Percentiles rank a stretch among this genome's conserved stretches.
Conservation (phyloP, 2,113 vertebrate genomes). For the Trochalopteron elliotii region DNA sequence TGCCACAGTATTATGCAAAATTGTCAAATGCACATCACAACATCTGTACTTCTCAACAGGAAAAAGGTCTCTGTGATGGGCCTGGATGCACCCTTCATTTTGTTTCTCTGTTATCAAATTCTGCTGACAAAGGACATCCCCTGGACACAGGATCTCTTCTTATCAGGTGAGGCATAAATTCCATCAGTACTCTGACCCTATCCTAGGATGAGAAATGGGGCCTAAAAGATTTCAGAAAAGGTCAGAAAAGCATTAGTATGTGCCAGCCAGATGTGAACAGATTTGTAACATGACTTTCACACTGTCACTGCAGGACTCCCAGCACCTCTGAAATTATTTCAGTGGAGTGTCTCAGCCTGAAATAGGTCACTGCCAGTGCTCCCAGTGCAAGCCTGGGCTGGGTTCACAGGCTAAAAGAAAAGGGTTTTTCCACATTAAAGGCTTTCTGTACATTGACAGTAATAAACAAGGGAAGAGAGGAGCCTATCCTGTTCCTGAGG, state of each 20-base stretch:
- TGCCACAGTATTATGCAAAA: background rate
- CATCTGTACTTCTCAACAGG: background rate
- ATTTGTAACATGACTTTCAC: background rate
- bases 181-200: background rate
- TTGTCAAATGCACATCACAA: background rate
- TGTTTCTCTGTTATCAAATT: background rate
- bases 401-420: background rate
- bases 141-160: background rate
- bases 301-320: background rate
- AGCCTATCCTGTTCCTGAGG: background rate
- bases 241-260: background rate
- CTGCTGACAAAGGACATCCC: background rate
- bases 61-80: background rate
- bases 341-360: background rate
- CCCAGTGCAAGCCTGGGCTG: background rate
- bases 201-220: background rate
- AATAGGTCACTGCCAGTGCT: background rate
- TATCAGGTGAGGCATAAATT: background rate
- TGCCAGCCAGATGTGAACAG: background rate
- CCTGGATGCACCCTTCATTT: background rate
- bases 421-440: conserved; percentile 34
- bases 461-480: conserved; percentile 27
- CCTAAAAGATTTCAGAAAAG: background rate
- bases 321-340: background rate
- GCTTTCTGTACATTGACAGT: background rate